Evolutionary conservation across 2,113 vertebrate genomes (phyloP).

Genomic region (Oostethus manadensis): DNA sequence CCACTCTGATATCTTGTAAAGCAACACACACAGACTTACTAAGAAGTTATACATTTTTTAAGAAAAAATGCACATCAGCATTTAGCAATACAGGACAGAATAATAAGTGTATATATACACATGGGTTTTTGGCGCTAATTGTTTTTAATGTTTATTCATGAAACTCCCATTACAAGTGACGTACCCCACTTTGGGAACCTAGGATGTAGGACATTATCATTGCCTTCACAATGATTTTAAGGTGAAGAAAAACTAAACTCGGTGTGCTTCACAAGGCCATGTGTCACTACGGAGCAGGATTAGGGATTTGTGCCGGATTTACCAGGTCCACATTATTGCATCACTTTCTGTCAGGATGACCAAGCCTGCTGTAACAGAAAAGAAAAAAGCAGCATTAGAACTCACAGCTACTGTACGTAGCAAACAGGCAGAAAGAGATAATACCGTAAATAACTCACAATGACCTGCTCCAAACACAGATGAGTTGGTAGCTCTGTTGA

Average conservation of each 20-base stretch:
- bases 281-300: slow-evolving; percentile 28
- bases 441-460: slow-evolving; percentile 46
- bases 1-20: no score
- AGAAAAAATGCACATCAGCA: no score
- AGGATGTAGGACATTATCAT: no score
- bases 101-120: no score
- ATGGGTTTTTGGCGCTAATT: no score
- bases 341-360: slow-evolving; percentile 30
- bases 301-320: slow-evolving; percentile 38
- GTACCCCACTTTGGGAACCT: no score
- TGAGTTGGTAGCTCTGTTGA: neutral
- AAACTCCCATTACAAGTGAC: no score
- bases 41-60: no score
- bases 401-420: slow-evolving; percentile 30
- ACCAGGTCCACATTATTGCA: slow-evolving; percentile 30
- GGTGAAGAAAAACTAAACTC: slow-evolving; percentile 33
- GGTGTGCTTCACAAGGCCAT: slow-evolving; percentile 28
- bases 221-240: slow-evolving; percentile 23
- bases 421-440: slow-evolving; percentile 42
- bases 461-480: neutral
- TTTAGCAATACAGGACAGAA: no score
- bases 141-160: no score
- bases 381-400: slow-evolving; percentile 31
- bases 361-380: slow-evolving; percentile 32
- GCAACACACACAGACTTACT: no score